phyloP scores from a whole-genome alignment of 2,113 vertebrate genomes.

The Jaculus jaculus region DNA sequence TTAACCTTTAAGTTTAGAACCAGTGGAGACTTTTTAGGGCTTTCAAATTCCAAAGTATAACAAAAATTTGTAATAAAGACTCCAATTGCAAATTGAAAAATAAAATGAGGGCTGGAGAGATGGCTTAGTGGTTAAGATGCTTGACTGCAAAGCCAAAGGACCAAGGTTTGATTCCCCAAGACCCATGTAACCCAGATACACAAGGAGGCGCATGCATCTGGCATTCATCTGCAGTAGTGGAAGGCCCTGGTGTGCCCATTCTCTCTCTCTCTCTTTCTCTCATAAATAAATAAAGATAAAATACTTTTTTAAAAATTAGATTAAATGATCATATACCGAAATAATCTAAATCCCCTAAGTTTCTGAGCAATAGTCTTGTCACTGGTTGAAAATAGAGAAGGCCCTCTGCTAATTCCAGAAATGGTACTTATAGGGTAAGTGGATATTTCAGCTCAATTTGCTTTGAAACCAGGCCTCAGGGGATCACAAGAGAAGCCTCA shows the following conservation, averaged over 20 bases:
- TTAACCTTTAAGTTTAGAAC: not conserved
- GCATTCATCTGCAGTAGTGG: too few relatives aligned
- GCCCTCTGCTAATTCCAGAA: conserved; percentile 26
- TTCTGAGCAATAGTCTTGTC: not conserved
- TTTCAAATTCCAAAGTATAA: not conserved
- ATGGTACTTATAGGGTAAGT: not conserved
- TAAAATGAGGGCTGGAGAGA: too few relatives aligned
- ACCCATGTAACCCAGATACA: too few relatives aligned
- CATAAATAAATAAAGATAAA: too few relatives aligned
- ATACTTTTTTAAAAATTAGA: too few relatives aligned
- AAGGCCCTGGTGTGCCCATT: too few relatives aligned
- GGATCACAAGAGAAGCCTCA: not conserved
- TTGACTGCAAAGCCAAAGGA: too few relatives aligned
- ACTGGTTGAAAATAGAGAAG: not conserved
- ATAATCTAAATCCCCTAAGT: not conserved
- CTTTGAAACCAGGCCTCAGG: conserved; percentile 18
- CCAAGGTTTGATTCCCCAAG: too few relatives aligned
- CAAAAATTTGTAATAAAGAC: conserved; percentile 44
- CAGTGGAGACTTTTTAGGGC: not conserved
- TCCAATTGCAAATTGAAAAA: not conserved
- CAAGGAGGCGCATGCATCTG: too few relatives aligned
- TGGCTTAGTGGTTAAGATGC: too few relatives aligned
- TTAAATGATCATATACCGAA: not conserved
- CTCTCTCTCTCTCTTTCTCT: too few relatives aligned
- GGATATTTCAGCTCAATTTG: conserved; percentile 44